phyloP scores from a whole-genome alignment of 2,888 invertebrate genomes.

The Parnassius smintheus region DNA sequence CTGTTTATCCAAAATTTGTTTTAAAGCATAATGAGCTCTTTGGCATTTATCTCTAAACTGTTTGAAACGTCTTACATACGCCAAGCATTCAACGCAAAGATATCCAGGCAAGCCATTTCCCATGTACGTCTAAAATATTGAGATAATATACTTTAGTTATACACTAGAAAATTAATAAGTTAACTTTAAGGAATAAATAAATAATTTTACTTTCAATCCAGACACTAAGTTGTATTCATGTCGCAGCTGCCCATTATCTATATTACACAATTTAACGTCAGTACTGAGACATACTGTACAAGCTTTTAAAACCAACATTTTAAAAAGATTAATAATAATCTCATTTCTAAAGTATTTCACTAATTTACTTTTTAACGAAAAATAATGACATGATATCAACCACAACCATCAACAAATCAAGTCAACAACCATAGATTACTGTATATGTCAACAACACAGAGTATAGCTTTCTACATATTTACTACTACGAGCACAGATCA shows the following conservation, averaged over 20 bases:
- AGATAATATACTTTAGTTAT: background rate
- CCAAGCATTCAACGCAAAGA: conserved; percentile 60
- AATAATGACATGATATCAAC: background rate
- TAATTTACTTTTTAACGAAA: background rate
- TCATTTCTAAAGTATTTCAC: background rate
- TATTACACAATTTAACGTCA: conserved; percentile 52
- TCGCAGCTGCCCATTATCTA: conserved; percentile 54
- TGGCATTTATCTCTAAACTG: conserved; percentile 67
- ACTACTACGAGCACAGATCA: no score
- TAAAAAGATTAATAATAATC: conserved; percentile 18
- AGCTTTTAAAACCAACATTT: conserved; percentile 60
- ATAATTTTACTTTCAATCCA: conserved; percentile 56
- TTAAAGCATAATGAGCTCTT: conserved; percentile 56
- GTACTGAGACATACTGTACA: conserved; percentile 62
- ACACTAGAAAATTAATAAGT: background rate
- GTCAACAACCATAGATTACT: no score
- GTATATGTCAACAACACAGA: no score
- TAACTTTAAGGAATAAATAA: conserved; percentile 3
- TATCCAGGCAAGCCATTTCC: conserved; percentile 60
- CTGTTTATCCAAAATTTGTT: conserved; percentile 53
- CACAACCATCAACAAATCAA: no score
- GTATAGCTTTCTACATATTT: no score
- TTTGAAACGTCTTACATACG: conserved; percentile 50
- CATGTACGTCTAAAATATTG: conserved; percentile 48
- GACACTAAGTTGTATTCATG: conserved; percentile 57